phyloP scores from a whole-genome alignment of 2,888 invertebrate genomes.

The Ceramica pisi region DNA sequence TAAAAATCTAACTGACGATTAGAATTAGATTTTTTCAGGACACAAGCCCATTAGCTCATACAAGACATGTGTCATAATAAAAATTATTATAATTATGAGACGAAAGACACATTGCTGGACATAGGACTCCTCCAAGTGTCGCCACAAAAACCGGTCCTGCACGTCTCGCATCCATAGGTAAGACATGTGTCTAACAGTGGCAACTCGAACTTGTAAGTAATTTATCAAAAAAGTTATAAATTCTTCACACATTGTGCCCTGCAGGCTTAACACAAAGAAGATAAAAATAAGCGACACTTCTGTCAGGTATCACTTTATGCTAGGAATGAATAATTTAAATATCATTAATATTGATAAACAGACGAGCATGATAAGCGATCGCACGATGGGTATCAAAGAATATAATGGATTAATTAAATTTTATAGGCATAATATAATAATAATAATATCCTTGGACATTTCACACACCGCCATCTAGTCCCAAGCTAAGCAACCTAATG shows the following conservation, averaged over 20 bases:
- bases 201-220: background rate
- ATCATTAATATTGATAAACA: conserved; percentile 41
- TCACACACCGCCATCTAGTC: no score
- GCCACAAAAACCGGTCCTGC: no score
- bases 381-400: conserved; percentile 23
- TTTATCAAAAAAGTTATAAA: conserved; percentile 1
- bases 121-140: no score
- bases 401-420: conserved; percentile 39
- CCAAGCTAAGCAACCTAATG: no score
- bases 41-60: background rate
- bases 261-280: conserved; percentile 5
- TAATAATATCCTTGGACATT: no score
- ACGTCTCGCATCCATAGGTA: no score
- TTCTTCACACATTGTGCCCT: conserved; percentile 21
- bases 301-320: conserved; percentile 35
- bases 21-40: no score
- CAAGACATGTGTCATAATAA: no score
- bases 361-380: conserved; percentile 33
- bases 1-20: no score
- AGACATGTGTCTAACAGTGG: background rate
- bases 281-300: conserved; percentile 20
- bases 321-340: conserved; percentile 36
- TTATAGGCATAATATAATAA: no score
- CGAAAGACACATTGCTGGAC: no score
- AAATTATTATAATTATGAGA: no score